A percentile compares a stretch with the other conserved stretches of the same genome.
phyloP scores from a whole-genome alignment of 1,140 invertebrate genomes.

The Drosophila orosa region DNA sequence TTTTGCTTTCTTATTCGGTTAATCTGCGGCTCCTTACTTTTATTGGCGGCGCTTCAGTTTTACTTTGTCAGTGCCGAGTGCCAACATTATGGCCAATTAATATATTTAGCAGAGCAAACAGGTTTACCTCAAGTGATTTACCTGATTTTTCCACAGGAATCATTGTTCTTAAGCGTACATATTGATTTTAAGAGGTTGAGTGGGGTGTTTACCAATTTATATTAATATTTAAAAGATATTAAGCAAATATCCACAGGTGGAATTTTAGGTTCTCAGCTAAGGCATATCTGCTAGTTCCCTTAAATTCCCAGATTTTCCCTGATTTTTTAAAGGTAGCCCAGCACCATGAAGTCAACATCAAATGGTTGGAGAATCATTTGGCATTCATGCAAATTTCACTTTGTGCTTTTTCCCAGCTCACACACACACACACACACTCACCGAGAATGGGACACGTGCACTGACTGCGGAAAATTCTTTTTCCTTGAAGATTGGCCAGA shows the following conservation, averaged over 20 bases:
- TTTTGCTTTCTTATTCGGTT: constrained; percentile 33
- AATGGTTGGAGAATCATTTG: constrained; percentile 23
- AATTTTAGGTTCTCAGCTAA: neutral
- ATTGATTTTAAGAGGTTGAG: neutral
- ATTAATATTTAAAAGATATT: neutral
- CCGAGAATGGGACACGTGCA: constrained; percentile 7
- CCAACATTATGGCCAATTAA: constrained; percentile 29
- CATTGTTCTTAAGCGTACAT: too few relatives aligned
- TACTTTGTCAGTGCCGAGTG: constrained; percentile 34
- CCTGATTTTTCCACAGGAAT: neutral
- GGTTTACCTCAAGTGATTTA: constrained; percentile 1
- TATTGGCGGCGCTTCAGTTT: constrained; percentile 55
- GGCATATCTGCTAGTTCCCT: neutral
- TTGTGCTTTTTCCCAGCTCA: constrained; percentile 27
- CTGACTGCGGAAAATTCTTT: constrained; percentile 31
- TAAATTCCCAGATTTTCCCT: neutral
- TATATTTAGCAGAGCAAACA: constrained; percentile 11
- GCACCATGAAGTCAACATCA: neutral
- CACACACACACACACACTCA: constrained; percentile 8
- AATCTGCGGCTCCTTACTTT: constrained; percentile 68
- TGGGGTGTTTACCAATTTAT: neutral
- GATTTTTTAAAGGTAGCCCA: constrained; percentile 9
- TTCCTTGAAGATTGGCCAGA: constrained; percentile 19
- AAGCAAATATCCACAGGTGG: neutral
- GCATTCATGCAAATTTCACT: constrained; percentile 55